These are phyloP conservation scores for Erebia palarica DNA, from an alignment of 2,888 invertebrate species.

Conservation along the genomic window DNA sequence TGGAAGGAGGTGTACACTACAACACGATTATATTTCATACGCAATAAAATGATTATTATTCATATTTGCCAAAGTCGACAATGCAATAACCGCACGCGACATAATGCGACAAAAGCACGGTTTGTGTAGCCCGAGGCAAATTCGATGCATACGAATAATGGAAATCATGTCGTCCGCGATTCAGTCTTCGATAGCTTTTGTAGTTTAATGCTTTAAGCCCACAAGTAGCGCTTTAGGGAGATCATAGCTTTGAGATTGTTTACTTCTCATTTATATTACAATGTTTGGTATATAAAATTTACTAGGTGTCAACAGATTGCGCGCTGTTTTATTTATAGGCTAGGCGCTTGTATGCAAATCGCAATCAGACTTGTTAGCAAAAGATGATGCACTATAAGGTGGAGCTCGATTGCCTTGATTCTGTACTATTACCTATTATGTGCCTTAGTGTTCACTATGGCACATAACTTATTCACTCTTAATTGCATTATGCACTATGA, in stretches of 20 bases:
- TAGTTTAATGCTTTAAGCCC: constrained; percentile 52
- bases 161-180: constrained; percentile 63
- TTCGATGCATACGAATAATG: constrained; percentile 61
- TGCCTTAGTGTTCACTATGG: too few species aligned
- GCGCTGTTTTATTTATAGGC: too few species aligned
- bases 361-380: too few species aligned
- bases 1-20: too few species aligned
- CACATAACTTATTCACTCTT: too few species aligned
- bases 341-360: too few species aligned
- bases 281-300: background rate
- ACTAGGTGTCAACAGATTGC: too few species aligned
- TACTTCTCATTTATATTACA: constrained; percentile 13
- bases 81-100: constrained; percentile 34
- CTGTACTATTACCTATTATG: too few species aligned
- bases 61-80: constrained; percentile 33
- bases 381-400: too few species aligned
- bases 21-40: constrained; percentile 1
- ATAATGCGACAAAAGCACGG: constrained; percentile 39
- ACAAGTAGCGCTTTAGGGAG: constrained; percentile 21
- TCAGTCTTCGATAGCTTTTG: constrained; percentile 65
- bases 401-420: too few species aligned
- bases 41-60: constrained; percentile 14
- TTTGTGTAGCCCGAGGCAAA: constrained; percentile 43
- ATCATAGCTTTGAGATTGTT: constrained; percentile 15
- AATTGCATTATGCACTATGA: too few species aligned